A percentile compares a stretch with the other conserved stretches of the same genome.
phyloP scores from a whole-genome alignment of 2,797 vertebrate species.

The Alauda arvensis region DNA sequence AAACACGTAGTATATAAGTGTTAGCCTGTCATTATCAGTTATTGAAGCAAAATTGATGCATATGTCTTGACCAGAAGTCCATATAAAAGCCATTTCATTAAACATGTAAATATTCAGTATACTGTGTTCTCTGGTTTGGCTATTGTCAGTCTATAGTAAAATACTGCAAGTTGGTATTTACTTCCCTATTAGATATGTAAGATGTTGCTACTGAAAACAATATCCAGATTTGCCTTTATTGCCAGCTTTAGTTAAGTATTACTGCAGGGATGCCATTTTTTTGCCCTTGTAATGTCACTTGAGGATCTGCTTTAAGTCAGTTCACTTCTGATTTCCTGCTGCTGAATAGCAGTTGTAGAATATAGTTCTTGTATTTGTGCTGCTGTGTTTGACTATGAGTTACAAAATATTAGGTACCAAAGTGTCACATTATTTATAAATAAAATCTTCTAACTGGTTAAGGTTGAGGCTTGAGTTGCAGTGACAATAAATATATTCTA shows the following conservation, averaged over 20 bases:
- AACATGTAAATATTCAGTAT: neutral
- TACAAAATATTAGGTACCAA: neutral
- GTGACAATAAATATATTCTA: neutral
- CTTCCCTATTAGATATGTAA: neutral
- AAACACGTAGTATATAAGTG: neutral
- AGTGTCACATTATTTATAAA: neutral
- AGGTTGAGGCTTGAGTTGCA: neutral
- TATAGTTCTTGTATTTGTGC: neutral
- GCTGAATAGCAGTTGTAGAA: neutral
- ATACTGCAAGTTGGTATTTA: neutral
- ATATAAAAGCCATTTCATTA: neutral
- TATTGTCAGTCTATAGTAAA: neutral
- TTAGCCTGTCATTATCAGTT: neutral
- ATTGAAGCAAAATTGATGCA: neutral
- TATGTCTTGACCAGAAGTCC: neutral
- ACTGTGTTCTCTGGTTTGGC: neutral
- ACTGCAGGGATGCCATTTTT: neutral
- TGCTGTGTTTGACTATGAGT: rapidly evolving
- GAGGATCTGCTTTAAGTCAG: neutral
- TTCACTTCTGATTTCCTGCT: neutral
- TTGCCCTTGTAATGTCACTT: rapidly evolving
- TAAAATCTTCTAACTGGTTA: neutral
- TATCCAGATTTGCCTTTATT: neutral
- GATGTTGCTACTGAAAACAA: neutral
- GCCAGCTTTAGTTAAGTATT: neutral